A percentile compares a stretch with the other conserved stretches of the same genome.
Evolutionary conservation across 2,797 vertebrate genomes (phyloP).

Genomic region (Protonibea diacanthus): DNA sequence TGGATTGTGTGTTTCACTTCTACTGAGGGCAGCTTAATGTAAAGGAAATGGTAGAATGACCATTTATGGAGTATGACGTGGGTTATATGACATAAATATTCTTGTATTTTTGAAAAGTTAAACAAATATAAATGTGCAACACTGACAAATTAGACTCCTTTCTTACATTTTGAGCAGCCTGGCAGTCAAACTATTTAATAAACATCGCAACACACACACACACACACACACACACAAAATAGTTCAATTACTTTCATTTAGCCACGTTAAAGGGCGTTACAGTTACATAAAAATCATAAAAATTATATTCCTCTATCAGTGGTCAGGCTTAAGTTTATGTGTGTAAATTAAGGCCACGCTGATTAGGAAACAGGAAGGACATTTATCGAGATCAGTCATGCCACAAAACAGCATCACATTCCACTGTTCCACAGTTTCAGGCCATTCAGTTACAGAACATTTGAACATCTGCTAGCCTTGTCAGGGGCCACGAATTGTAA

Average conservation of each 20-base stretch:
- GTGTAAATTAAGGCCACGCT: constrained; percentile 7
- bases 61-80: not conserved
- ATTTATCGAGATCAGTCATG: not conserved
- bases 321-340: not conserved
- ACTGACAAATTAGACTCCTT: not conserved
- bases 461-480: not conserved
- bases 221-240: not conserved
- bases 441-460: constrained; percentile 38
- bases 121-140: not conserved
- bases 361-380: constrained; percentile 26
- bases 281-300: not conserved
- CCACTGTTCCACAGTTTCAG: not conserved
- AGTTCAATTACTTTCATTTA: not conserved
- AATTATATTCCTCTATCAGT: too few species aligned
- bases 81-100: not conserved
- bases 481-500: constrained; percentile 7
- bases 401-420: constrained; percentile 10
- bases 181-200: not conserved
- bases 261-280: not conserved
- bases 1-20: constrained; percentile 26
- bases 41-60: constrained; percentile 8
- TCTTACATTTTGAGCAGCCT: not conserved
- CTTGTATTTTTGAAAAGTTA: not conserved
- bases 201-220: not conserved
- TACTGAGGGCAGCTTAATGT: constrained; percentile 1